Percentiles rank a stretch among this genome's conserved stretches.
Evolutionary conservation across 1,140 invertebrate species (phyloP).

Genomic region (Drosophila pseudoananassae): DNA sequence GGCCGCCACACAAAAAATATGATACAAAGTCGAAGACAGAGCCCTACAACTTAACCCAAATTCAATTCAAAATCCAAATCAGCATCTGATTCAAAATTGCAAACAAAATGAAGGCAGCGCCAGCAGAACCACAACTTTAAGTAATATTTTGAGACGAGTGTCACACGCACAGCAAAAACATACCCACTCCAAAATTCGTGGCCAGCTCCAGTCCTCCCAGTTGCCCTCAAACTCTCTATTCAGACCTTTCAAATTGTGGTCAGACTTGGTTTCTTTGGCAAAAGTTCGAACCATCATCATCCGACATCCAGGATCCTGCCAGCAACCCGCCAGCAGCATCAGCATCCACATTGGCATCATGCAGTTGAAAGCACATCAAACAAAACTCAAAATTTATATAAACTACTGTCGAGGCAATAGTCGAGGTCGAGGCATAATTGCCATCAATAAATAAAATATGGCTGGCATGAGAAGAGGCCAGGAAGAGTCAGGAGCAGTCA

Average conservation of each 20-base stretch:
- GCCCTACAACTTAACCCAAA: conserved; percentile 54
- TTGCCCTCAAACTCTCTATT: conserved; percentile 7
- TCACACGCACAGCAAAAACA: conserved; percentile 42
- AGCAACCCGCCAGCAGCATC: conserved; percentile 13
- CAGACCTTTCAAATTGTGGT: conserved; percentile 68
- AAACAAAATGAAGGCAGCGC: conserved; percentile 59
- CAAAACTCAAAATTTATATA: conserved; percentile 78
- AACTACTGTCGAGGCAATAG: conserved; percentile 65
- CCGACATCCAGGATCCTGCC: conserved; percentile 1
- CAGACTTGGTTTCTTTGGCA: conserved; percentile 73
- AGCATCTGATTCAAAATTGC: conserved; percentile 45
- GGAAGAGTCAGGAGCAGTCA: conserved; percentile 2
- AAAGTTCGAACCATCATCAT: conserved; percentile 68
- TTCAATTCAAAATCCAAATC: conserved; percentile 52
- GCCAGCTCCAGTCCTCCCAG: conserved; percentile 7
- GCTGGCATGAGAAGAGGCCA: conserved; percentile 39
- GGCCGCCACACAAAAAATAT: conserved; percentile 53
- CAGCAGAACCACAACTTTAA: conserved; percentile 72
- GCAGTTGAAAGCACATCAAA: conserved; percentile 80
- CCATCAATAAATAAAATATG: conserved; percentile 83
- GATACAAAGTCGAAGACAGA: conserved; percentile 37
- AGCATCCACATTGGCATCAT: conserved; percentile 34
- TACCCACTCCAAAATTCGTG: conserved; percentile 10
- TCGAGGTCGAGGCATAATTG: conserved; percentile 80
- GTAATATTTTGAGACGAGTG: conserved; percentile 53